Conservation (phyloP, 2,888 invertebrate species). For the Melinopterus prodromus region DNA sequence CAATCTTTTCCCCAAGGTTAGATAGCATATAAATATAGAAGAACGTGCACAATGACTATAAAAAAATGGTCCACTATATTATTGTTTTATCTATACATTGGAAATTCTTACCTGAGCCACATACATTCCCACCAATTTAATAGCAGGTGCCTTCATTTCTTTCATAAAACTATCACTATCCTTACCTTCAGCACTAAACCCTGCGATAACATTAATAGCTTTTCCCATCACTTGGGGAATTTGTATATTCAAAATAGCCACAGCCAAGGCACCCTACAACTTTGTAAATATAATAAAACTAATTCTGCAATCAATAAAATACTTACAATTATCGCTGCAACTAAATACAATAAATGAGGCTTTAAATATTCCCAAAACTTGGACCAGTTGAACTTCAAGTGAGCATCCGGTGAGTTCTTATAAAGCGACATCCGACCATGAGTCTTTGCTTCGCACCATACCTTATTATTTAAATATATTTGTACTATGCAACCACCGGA, state of each 20-base stretch:
- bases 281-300: constrained; percentile 34
- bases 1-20: constrained; percentile 88
- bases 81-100: constrained; percentile 11
- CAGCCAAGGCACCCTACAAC: constrained; percentile 84
- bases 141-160: constrained; percentile 72
- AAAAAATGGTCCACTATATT: constrained; percentile 40
- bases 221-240: constrained; percentile 86
- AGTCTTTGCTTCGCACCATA: constrained; percentile 49
- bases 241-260: constrained; percentile 88
- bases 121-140: constrained; percentile 74
- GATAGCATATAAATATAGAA: constrained; percentile 88
- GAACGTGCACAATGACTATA: constrained; percentile 86
- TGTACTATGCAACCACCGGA: constrained; percentile 39
- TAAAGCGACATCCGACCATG: constrained; percentile 55
- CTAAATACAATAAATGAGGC: constrained; percentile 79
- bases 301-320: constrained; percentile 25
- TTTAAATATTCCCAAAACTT: constrained; percentile 76
- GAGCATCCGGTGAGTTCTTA: constrained; percentile 58
- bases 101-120: constrained; percentile 71
- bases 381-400: constrained; percentile 79
- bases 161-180: constrained; percentile 65
- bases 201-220: constrained; percentile 80
- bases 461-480: constrained; percentile 45
- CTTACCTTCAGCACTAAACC: constrained; percentile 61
- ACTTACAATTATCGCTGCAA: constrained; percentile 82